Evolutionary conservation across 2,113 vertebrate species (phyloP).

Genomic region (Dicrurus megarhynchus): DNA sequence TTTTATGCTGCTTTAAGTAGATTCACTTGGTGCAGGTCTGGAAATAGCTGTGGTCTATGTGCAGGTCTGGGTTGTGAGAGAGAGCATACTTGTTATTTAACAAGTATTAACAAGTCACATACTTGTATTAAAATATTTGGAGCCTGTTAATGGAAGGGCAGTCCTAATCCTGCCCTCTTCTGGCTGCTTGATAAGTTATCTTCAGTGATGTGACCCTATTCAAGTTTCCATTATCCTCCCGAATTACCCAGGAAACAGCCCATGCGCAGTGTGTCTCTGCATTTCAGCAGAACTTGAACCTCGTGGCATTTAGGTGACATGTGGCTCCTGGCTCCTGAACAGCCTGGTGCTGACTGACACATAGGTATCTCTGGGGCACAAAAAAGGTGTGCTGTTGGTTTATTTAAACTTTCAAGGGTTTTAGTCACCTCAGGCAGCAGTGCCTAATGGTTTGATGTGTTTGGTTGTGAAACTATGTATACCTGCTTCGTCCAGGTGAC

Average conservation of each 20-base stretch:
- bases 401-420: not conserved
- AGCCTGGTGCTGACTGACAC: not conserved
- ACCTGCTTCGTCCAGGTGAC: not conserved
- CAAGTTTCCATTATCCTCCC: not conserved
- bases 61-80: not conserved
- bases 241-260: not conserved
- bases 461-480: not conserved
- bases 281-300: not conserved
- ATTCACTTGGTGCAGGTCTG: not conserved
- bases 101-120: not conserved
- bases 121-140: not conserved
- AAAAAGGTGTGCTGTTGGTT: not conserved
- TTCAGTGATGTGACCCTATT: not conserved
- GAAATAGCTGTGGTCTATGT: not conserved
- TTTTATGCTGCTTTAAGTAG: not conserved
- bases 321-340: not conserved
- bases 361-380: not conserved
- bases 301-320: not conserved
- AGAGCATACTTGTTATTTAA: not conserved
- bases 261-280: fast-evolving
- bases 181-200: not conserved
- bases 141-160: not conserved
- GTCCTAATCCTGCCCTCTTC: not conserved
- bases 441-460: not conserved
- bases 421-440: not conserved